Base-by-base conservation (phyloP, 2,888 invertebrate species). In the Eilema depressum region DNA sequence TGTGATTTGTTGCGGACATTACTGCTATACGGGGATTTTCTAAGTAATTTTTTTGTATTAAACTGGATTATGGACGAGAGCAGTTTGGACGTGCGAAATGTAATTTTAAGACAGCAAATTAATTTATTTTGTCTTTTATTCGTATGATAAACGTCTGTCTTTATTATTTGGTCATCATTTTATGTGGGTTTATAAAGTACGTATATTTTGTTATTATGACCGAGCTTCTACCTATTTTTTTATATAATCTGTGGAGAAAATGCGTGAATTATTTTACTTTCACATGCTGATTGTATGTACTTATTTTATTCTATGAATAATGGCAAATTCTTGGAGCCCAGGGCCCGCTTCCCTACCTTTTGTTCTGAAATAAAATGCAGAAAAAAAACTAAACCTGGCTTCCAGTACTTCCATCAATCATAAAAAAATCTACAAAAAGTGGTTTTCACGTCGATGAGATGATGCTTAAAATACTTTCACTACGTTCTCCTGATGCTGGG, bases 71-170 rank as follows among this genome's bases (percentile, higher is more conserved):
- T 30, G 20, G n/a, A 28, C 63, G 70, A 20, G 12, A 30, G 30
- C 37, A 26, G 61, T 61, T 71, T 77, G 83, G 77, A 84, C 78
- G 78, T 76, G 79, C 74, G 65, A 74, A 80, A 69, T 79, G 80
- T 83, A 83, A 80, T 85, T 80, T 83, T 82, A 61, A 61, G 61
- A 28, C 59, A 7, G 26, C 26, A 59, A 59, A 26, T 26, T 59
- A 28, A 59, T 59, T 59, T 26, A 28, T 61, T 61, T 53, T n/a
- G 53, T 53, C 30, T 61, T 61, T 61, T 61, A 33, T 61, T n/a
- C 11, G 33, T 61, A 20, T 59, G 17, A 25, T 33, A 61, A 61
- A 61, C 61, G 20, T 61, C 14, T 28, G 28, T 59, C 11, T 10
- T 17, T 20, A 26, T 59, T 59, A 59, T 41, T 10, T 3, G 12